Evolutionary conservation across 1,140 invertebrate genomes (phyloP).

Genomic region (Monomorium pharaonis): DNA sequence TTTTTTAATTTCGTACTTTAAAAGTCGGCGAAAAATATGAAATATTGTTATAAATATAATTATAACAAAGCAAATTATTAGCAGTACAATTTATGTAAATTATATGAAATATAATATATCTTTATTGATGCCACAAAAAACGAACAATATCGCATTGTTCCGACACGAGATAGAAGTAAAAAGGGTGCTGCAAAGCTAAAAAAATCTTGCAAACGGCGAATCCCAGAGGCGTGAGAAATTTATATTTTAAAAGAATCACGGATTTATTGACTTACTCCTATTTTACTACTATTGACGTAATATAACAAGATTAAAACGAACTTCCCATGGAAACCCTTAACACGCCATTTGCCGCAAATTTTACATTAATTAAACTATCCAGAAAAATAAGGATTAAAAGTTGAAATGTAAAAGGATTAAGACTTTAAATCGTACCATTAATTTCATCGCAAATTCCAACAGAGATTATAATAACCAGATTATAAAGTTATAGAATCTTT

Average conservation of each 20-base stretch:
- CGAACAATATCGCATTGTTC: background rate
- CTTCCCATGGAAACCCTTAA: background rate
- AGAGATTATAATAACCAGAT: constrained; percentile 42
- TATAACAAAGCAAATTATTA: background rate
- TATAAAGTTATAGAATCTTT: background rate
- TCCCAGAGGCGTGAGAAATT: background rate
- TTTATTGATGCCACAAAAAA: background rate
- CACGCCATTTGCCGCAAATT: background rate
- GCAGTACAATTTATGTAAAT: background rate
- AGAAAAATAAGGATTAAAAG: constrained; percentile 40
- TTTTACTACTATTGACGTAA: background rate
- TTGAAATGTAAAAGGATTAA: constrained; percentile 23
- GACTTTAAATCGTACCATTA: background rate
- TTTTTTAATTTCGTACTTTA: background rate
- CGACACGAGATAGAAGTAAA: background rate
- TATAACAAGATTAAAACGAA: constrained; percentile 1
- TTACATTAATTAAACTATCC: constrained; percentile 18
- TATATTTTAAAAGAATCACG: background rate
- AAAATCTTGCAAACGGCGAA: background rate
- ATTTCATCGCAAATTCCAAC: constrained; percentile 13
- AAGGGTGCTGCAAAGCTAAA: background rate
- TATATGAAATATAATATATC: background rate
- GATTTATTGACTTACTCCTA: background rate
- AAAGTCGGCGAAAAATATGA: background rate
- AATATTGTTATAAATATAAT: background rate